Conservation (phyloP, 2,888 invertebrate species). For the Leptopterna dolabrata region DNA sequence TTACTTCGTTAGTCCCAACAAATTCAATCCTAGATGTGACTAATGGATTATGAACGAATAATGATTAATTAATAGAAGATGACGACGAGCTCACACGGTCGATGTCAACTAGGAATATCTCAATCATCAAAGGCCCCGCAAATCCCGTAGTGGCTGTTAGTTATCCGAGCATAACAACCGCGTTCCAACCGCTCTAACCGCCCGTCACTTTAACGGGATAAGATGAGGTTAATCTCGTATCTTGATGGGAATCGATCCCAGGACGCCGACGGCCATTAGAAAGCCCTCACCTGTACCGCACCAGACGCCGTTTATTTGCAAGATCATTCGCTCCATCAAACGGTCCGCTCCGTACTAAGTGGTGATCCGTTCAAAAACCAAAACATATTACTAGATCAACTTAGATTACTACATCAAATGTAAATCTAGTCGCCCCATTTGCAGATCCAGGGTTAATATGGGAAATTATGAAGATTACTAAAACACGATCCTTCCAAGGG, state of each 20-base stretch:
- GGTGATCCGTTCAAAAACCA: no score
- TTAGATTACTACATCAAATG: no score
- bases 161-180: background rate
- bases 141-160: background rate
- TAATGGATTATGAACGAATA: no score
- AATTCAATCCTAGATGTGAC: no score
- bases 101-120: background rate
- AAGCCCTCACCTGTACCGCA: background rate
- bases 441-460: no score
- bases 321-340: background rate
- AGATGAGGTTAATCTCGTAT: background rate
- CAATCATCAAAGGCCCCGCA: background rate
- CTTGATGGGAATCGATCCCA: background rate
- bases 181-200: background rate
- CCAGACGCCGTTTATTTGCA: background rate
- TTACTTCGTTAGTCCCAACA: no score
- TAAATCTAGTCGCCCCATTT: no score
- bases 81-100: no score
- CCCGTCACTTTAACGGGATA: background rate
- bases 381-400: no score
- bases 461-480: no score
- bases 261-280: background rate
- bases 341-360: background rate
- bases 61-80: no score
- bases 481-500: no score